Base-by-base conservation (phyloP, 2,113 vertebrate species). In the Xiphophorus couchianus region DNA sequence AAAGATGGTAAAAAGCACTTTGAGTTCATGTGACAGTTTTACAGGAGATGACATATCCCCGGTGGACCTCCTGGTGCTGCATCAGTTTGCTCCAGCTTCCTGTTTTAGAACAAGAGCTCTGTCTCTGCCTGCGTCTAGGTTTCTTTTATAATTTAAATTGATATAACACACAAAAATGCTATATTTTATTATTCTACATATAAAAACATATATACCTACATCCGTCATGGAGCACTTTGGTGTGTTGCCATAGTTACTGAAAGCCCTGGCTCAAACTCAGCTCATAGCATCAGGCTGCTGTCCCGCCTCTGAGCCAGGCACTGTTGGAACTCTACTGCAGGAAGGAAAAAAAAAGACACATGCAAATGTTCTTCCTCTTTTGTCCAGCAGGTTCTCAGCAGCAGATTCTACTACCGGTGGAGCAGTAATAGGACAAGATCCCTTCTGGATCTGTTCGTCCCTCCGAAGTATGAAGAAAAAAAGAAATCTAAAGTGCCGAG, bases 231-330 rank as follows among this genome's bases (percentile, higher is more conserved):
- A 44, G 15, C 66, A 28, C 39, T 14, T 25, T 8, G 11, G 31
- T 17, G 15, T 72, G 62, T 35, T 31, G 66, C 73, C 39, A 6
- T n/a, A 29, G 39, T 66, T 66, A 12, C 22, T 3, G 22, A 67
- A 62, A 14, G 51, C 4, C 11, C n/a, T 15, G 44, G 15, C 28
- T 70, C 12, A 13, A 37, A 69, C 64, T 17, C 42, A 28, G 28
- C 3, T 29, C 3, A 0, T 31, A 61, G 30, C n/a, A 28, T 62
- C 27, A 54, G 64, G 35, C 63, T 61, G 71, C 51, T 6, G n/a
- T 54, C 66, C 22, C 48, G 74, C 78, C 60, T 2, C n/a, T 11
- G 78, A 74, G 74, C 73, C 69, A 83, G 83, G 81, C 81, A 77
- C 75, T 71, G 8, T n/a, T 63, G 19, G 33, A 14, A 37, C 58